Percentiles rank a stretch among this genome's conserved stretches.
phyloP scores from a whole-genome alignment of 2,113 vertebrate genomes.

The Calcarius ornatus region DNA sequence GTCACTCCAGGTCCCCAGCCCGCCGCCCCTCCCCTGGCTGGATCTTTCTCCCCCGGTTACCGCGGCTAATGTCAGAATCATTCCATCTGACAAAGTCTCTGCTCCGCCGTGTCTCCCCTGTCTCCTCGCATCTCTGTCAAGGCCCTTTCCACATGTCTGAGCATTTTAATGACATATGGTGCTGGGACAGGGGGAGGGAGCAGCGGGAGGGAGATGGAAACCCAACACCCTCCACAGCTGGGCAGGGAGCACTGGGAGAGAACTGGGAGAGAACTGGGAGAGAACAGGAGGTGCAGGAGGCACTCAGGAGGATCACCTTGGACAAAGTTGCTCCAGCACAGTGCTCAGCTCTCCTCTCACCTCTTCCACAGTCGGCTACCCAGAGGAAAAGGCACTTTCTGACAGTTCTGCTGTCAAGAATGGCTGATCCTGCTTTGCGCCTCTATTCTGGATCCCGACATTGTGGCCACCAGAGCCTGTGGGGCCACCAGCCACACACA shows the following conservation, averaged over 20 bases:
- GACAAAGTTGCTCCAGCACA: neutral
- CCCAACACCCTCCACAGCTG: neutral
- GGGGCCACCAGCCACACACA: neutral
- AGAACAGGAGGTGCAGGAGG: neutral
- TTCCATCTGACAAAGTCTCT: slow-evolving; percentile 77
- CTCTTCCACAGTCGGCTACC: neutral
- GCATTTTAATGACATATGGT: slow-evolving; percentile 81
- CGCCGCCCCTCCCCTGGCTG: neutral
- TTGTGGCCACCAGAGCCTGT: neutral
- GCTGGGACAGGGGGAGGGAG: slow-evolving; percentile 43
- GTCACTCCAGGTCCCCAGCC: neutral
- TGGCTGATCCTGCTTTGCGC: neutral
- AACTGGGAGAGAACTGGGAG: neutral
- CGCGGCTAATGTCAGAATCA: slow-evolving; percentile 67
- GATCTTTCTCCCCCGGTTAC: slow-evolving; percentile 65
- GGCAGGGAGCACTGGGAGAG: neutral
- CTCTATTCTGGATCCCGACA: neutral
- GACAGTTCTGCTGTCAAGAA: neutral
- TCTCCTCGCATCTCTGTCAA: slow-evolving; percentile 78
- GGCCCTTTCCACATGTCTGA: slow-evolving; percentile 76
- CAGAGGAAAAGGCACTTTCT: slow-evolving; percentile 26
- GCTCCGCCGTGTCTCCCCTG: slow-evolving; percentile 63
- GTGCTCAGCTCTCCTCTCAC: neutral
- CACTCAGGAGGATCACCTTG: neutral
- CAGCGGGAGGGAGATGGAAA: neutral